These are phyloP conservation scores for Apis cerana DNA, from an alignment of 1,140 invertebrate species.

Conservation along the genomic window DNA sequence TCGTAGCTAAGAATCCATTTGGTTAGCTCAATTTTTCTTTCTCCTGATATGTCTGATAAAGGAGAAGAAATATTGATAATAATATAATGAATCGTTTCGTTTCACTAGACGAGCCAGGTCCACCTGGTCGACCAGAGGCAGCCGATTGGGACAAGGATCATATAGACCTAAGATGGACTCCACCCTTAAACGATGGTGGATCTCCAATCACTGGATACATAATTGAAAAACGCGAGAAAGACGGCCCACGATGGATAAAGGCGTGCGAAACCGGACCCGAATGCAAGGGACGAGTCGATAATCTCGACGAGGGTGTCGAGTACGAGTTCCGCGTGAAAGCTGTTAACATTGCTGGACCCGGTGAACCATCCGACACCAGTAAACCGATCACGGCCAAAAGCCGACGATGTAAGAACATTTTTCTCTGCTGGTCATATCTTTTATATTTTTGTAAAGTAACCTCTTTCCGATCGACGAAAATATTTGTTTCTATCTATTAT, in stretches of 20 bases:
- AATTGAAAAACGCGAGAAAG: slow-evolving; percentile 96
- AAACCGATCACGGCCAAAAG: slow-evolving; percentile 91
- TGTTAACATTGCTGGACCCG: slow-evolving; percentile 89
- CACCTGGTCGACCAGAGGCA: slow-evolving; percentile 93
- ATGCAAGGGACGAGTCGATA: slow-evolving; percentile 89
- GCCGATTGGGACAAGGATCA: slow-evolving; percentile 97
- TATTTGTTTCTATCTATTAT: too few species aligned
- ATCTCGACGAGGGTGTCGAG: slow-evolving; percentile 92
- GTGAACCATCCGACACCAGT: slow-evolving; percentile 88
- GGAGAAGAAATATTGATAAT: neutral
- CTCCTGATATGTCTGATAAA: neutral
- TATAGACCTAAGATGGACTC: slow-evolving; percentile 95
- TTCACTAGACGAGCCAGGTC: slow-evolving; percentile 91
- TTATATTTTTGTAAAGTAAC: too few species aligned
- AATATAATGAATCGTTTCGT: neutral
- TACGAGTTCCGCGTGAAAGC: slow-evolving; percentile 94
- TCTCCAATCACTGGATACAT: slow-evolving; percentile 96
- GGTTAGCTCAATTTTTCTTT: slow-evolving; percentile 82
- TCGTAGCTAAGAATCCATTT: slow-evolving; percentile 98
- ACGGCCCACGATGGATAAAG: slow-evolving; percentile 91
- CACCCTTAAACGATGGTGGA: slow-evolving; percentile 94
- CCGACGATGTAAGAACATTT: slow-evolving; percentile 88
- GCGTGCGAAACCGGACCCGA: slow-evolving; percentile 91
- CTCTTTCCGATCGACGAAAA: too few species aligned
- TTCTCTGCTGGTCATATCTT: too few species aligned